Conservation (phyloP, 2,797 vertebrate genomes). For the Cephalopachus bancanus region DNA sequence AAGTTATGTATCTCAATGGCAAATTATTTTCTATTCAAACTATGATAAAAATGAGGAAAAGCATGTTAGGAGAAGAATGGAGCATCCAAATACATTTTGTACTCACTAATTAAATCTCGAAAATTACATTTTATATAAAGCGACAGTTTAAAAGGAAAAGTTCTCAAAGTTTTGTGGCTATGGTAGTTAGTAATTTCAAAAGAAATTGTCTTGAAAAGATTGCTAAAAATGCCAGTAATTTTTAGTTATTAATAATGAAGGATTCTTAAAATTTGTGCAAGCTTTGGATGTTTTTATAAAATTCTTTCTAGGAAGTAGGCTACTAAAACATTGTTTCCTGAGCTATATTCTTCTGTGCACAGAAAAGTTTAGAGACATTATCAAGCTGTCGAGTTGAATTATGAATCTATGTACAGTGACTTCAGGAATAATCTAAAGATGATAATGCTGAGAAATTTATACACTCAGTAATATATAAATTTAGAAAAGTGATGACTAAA, state of each 20-base stretch:
- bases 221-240: not conserved
- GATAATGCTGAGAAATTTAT: not conserved
- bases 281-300: constrained; percentile 25
- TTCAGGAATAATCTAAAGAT: not conserved
- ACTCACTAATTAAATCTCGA: constrained; percentile 38
- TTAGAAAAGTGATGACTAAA: not conserved
- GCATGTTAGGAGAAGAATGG: not conserved
- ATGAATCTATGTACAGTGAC: not conserved
- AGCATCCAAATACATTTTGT: not conserved
- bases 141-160: not conserved
- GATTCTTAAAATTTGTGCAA: constrained; percentile 28
- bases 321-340: constrained; percentile 12
- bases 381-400: not conserved
- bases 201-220: constrained; percentile 40
- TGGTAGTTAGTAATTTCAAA: not conserved
- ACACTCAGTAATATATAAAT: constrained; percentile 27
- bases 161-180: not conserved
- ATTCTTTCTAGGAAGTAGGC: not conserved
- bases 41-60: constrained; percentile 3
- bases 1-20: not conserved
- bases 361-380: not conserved
- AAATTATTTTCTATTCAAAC: not conserved
- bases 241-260: constrained; percentile 41
- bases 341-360: not conserved
- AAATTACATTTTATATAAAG: constrained; percentile 26